Evolutionary conservation across 2,113 vertebrate species (phyloP), one percentile per base, ranked within the genome.

Genomic region (Sinocyclocheilus anophthalmus): DNA sequence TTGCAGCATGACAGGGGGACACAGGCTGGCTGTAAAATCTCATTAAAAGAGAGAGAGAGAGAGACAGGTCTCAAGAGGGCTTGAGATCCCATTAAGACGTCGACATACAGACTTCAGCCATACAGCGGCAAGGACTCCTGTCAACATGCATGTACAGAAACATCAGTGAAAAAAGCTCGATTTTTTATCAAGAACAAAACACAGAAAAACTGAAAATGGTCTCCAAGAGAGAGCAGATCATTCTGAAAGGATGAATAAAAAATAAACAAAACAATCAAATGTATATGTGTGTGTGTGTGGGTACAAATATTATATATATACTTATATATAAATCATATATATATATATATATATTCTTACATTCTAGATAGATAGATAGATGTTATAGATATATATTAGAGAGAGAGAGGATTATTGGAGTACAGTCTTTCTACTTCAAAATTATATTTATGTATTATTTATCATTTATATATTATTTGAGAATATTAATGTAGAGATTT

Each of bases 1-100:
- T 92, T 92, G 93, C 90, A 90, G 92, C 91, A 83, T 92, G 92
- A 92, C 92, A 90, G 92, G 92, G 88, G 84, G 89, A 84, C 50
- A 79, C 45, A 55, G 55, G 48, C 13, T 84, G 37, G 72, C 88
- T 86, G 82, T 63, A 86, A 90, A 90, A 88, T 90, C 87, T 90
- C 87, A 90, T 90, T 90, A 90, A 90, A 85, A 90, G 45, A 65
- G 61, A 83, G 45, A 83, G 48, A 84, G 81, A 90, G 87, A 86
- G 55, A 72, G 42, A 83, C 20, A 78, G 81, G 50, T 72, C 61
- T 84, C 78, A 83, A 88, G 84, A 85, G 76, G 75, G 87, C 78
- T 87, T 76, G 79, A 88, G 85, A 90, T 88, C 87, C 87, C 87
- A 90, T 90, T 90, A 85, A 90, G 88, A 81, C 59, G 69, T 76